A percentile compares a stretch with the other conserved stretches of the same genome.
phyloP scores from a whole-genome alignment of 30 jellyfish, hydroid and myxozoan species.

The Aurelia sp. region DNA sequence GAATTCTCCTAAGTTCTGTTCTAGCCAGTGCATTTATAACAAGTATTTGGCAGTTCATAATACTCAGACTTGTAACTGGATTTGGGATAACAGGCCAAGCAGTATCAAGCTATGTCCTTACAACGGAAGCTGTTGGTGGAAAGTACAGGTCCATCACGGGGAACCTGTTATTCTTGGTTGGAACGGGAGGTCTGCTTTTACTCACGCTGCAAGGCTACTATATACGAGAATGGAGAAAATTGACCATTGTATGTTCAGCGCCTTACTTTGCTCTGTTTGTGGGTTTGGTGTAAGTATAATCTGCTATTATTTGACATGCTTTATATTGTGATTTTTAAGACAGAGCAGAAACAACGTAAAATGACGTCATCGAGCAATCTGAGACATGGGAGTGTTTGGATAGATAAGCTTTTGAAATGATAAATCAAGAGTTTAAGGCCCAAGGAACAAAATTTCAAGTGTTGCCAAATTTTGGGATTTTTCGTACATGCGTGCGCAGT shows the following conservation, averaged over 20 bases:
- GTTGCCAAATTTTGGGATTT: too few species aligned
- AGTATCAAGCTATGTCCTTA: conserved; percentile 57
- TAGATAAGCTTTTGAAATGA: too few species aligned
- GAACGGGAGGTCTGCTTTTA: conserved; percentile 53
- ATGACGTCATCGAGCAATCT: too few species aligned
- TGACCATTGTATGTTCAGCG: conserved; percentile 70
- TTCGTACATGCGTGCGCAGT: too few species aligned
- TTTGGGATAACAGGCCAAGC: conserved; percentile 63
- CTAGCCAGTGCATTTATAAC: conserved; percentile 67
- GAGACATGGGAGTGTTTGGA: too few species aligned
- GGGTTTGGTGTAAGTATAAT: conserved; percentile 60
- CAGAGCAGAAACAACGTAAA: too few species aligned
- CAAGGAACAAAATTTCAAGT: too few species aligned
- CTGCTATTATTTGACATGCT: not conserved
- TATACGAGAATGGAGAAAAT: conserved; percentile 75
- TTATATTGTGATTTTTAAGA: not conserved
- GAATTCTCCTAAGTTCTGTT: conserved; percentile 39
- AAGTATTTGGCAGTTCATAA: conserved; percentile 64
- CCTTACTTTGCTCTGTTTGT: conserved; percentile 66
- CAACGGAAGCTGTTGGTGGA: conserved; percentile 77
- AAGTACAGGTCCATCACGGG: conserved; percentile 69
- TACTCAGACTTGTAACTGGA: conserved; percentile 67
- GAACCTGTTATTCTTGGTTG: conserved; percentile 19
- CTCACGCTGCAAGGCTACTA: conserved; percentile 71
- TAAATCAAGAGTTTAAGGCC: too few species aligned